A percentile compares a stretch with the other conserved stretches of the same genome.
phyloP scores from a whole-genome alignment of 2,113 vertebrate genomes.

The Trogon surrucura region DNA sequence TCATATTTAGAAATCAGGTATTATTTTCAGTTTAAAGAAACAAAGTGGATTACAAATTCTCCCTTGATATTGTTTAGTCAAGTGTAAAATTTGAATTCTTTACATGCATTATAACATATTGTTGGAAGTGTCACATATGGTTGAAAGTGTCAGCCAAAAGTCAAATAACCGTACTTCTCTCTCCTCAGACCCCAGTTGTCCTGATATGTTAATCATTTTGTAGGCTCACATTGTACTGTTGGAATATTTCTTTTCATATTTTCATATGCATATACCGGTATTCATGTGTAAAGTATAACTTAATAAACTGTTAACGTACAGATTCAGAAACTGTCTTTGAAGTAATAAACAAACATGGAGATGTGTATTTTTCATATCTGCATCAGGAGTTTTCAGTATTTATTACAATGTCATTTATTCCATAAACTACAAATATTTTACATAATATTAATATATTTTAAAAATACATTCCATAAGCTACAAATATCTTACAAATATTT shows the following conservation, averaged over 20 bases:
- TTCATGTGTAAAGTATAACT: not conserved
- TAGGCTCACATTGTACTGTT: not conserved
- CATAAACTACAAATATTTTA: not conserved
- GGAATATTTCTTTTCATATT: not conserved
- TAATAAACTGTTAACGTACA: not conserved
- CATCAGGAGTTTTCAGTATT: not conserved
- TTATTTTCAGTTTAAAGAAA: not conserved
- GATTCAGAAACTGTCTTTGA: not conserved
- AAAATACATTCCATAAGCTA: not conserved
- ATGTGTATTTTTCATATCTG: not conserved
- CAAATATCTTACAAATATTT: not conserved
- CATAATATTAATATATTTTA: too few species aligned
- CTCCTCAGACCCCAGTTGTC: not conserved
- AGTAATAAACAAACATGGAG: not conserved
- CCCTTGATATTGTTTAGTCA: conserved; percentile 11
- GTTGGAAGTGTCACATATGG: not conserved
- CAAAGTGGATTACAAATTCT: not conserved
- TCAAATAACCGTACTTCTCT: not conserved
- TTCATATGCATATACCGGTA: not conserved
- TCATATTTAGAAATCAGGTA: not conserved
- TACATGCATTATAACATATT: not conserved
- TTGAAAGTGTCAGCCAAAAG: conserved; percentile 40
- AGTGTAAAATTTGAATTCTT: conserved; percentile 48
- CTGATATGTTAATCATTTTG: not conserved
- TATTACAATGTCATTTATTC: not conserved